Evolutionary conservation across 2,797 vertebrate species (phyloP).

Genomic region (Sebastes hubbsi): DNA sequence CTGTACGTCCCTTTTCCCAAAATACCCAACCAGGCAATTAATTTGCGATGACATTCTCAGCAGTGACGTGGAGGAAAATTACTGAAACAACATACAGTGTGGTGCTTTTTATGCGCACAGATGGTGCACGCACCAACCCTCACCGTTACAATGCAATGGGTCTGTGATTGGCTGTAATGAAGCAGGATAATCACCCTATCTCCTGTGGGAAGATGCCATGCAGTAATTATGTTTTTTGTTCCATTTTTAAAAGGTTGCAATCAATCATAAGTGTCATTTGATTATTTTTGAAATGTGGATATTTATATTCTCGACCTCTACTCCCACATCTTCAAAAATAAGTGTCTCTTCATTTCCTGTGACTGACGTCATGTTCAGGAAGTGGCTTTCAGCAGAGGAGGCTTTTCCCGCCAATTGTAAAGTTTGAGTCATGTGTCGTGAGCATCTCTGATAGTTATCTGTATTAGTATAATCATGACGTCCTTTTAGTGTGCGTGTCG

Average conservation of each 20-base stretch:
- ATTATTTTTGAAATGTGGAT: slow-evolving; percentile 48
- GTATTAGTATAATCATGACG: not conserved
- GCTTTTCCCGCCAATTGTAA: not conserved
- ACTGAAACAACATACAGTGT: slow-evolving; percentile 32
- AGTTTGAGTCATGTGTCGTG: slow-evolving; percentile 14
- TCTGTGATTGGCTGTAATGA: slow-evolving; percentile 72
- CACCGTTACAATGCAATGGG: slow-evolving; percentile 57
- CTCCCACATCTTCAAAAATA: slow-evolving; percentile 3
- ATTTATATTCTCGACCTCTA: slow-evolving; percentile 42
- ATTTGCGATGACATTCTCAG: slow-evolving; percentile 54
- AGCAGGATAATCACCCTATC: slow-evolving; percentile 52
- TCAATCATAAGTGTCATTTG: slow-evolving; percentile 60
- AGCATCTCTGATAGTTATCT: not conserved
- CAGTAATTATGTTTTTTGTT: slow-evolving; percentile 61
- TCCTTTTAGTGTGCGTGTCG: not conserved
- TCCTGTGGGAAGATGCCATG: slow-evolving; percentile 31
- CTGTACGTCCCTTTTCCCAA: slow-evolving; percentile 6
- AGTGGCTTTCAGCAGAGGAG: not conserved
- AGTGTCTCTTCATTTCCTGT: slow-evolving; percentile 34
- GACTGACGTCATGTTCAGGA: slow-evolving; percentile 1
- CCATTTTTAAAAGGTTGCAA: slow-evolving; percentile 66
- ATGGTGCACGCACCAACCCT: slow-evolving; percentile 55
- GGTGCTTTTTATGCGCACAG: slow-evolving; percentile 52
- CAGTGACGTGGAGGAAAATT: slow-evolving; percentile 54
- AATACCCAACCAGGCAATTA: slow-evolving; percentile 40